Conservation (phyloP, 2,888 invertebrate genomes). For the Lasius fuliginosus region DNA sequence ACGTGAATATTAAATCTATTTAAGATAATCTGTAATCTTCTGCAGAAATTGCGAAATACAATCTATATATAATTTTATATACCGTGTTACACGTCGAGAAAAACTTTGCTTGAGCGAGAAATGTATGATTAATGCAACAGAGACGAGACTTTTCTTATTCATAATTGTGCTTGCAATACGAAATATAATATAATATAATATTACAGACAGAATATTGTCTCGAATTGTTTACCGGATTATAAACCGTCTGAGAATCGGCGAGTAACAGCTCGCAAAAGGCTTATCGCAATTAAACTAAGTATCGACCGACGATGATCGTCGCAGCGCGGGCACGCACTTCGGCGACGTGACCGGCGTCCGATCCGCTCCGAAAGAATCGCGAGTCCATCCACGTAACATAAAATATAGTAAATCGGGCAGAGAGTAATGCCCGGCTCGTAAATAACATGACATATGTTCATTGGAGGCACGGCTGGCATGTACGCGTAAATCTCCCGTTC, state of each 20-base stretch:
- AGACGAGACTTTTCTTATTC: not conserved
- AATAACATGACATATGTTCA: slow-evolving; percentile 84
- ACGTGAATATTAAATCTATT: slow-evolving; percentile 19
- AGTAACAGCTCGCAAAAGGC: not conserved
- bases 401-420: slow-evolving; percentile 83
- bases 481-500: slow-evolving; percentile 81
- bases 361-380: slow-evolving; percentile 76
- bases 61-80: not conserved
- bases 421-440: slow-evolving; percentile 84
- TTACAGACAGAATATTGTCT: not conserved
- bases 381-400: slow-evolving; percentile 82
- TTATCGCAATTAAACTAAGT: slow-evolving; percentile 41
- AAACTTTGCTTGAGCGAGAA: not conserved
- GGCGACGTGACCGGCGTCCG: slow-evolving; percentile 69
- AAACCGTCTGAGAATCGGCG: not conserved
- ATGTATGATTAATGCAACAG: not conserved
- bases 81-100: not conserved
- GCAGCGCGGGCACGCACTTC: slow-evolving; percentile 41
- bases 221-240: not conserved
- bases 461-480: slow-evolving; percentile 81
- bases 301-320: slow-evolving; percentile 34
- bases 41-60: no score
- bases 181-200: not conserved
- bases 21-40: not conserved
- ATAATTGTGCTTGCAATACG: not conserved